A percentile compares a stretch with the other conserved stretches of the same genome.
Conservation (phyloP, 2,888 invertebrate species). For the Macrophya alboannulata region DNA sequence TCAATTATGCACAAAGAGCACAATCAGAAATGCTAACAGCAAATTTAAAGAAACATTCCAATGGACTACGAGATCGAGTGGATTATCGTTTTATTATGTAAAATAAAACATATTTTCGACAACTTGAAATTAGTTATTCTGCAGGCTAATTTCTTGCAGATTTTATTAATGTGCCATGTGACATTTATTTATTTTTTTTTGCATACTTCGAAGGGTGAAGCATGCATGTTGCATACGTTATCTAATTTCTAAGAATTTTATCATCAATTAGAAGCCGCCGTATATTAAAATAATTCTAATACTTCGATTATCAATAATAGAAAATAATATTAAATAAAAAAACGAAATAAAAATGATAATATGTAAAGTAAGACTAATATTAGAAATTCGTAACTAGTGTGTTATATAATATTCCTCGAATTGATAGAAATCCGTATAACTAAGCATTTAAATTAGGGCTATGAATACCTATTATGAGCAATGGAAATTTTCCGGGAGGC, state of each 20-base stretch:
- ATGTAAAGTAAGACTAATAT: not conserved
- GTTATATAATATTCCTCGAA: not conserved
- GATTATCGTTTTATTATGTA: constrained; percentile 40
- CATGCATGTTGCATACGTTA: not conserved
- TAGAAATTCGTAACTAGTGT: not conserved
- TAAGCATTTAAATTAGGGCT: not conserved
- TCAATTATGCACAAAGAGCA: constrained; percentile 4
- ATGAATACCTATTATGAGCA: constrained; percentile 4
- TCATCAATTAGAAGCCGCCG: not conserved
- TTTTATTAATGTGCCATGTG: constrained; percentile 6
- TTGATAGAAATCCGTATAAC: not conserved
- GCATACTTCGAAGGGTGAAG: not conserved
- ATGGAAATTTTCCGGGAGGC: not conserved
- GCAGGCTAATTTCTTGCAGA: not conserved
- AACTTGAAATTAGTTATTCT: not conserved
- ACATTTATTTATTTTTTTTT: not conserved
- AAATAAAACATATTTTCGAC: constrained; percentile 7
- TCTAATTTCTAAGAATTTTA: constrained; percentile 11
- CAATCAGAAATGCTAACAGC: not conserved
- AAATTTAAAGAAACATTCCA: constrained; percentile 16
- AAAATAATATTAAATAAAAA: not conserved
- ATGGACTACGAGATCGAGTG: constrained; percentile 36
- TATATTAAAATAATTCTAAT: not conserved
- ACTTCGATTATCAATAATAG: not conserved
- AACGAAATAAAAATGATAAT: too few relatives aligned